Conservation (phyloP, 2,113 vertebrate species). For the Gymnogyps californianus region DNA sequence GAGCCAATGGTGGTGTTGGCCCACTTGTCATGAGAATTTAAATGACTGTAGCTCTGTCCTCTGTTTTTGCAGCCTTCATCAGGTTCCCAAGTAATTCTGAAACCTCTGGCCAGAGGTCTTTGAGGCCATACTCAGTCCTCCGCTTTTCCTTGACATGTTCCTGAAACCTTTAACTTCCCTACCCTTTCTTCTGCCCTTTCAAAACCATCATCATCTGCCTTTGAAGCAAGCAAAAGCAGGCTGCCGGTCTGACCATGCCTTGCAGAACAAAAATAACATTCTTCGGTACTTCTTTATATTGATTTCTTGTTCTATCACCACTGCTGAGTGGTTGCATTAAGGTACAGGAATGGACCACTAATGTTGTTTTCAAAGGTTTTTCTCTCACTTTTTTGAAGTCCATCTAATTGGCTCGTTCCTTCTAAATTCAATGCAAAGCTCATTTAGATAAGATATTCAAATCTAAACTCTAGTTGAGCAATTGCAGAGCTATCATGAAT, state of each 20-base stretch:
- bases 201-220: background rate
- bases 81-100: background rate
- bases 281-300: conserved; percentile 10
- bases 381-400: background rate
- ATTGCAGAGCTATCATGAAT: background rate
- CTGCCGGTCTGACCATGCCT: background rate
- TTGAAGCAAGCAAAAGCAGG: background rate
- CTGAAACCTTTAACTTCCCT: background rate
- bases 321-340: conserved; percentile 19
- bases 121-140: rapidly evolving
- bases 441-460: background rate
- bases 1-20: background rate
- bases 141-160: background rate
- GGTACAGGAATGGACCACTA: background rate
- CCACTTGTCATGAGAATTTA: background rate
- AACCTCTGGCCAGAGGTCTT: no score
- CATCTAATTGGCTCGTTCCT: background rate
- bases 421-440: background rate
- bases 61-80: background rate
- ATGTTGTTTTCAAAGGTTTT: conserved; percentile 17
- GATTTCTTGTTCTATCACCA: conserved; percentile 20
- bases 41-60: background rate
- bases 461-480: background rate
- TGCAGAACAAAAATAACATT: conserved; percentile 20
- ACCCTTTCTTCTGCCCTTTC: background rate